These are phyloP conservation scores for Hipposideros armiger DNA, from an alignment of 2,113 vertebrate species.

Conservation along the genomic window DNA sequence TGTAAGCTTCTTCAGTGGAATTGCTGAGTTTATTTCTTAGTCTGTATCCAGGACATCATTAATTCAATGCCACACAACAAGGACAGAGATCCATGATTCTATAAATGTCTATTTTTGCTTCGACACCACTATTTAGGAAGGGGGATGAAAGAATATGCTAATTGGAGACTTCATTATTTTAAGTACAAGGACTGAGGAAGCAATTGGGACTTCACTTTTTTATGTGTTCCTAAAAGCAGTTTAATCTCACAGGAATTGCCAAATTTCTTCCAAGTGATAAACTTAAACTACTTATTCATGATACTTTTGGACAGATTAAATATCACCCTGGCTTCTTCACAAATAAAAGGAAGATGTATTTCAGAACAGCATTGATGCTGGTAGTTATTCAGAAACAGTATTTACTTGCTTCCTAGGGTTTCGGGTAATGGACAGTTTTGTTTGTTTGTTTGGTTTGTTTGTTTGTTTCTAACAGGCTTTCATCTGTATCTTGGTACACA, in stretches of 20 bases:
- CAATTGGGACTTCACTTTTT: slow-evolving; percentile 67
- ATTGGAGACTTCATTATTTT: slow-evolving; percentile 78
- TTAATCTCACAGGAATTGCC: slow-evolving; percentile 60
- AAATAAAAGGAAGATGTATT: slow-evolving; percentile 9
- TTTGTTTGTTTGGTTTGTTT: not conserved
- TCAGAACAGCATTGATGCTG: not conserved
- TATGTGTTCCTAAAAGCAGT: slow-evolving; percentile 59
- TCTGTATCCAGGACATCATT: slow-evolving; percentile 67
- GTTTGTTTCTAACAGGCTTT: not conserved
- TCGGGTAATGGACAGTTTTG: not conserved
- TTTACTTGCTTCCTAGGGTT: not conserved
- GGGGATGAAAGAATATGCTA: slow-evolving; percentile 75
- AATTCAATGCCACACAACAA: slow-evolving; percentile 73
- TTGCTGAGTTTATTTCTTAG: slow-evolving; percentile 58
- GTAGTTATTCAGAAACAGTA: not conserved
- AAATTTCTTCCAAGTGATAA: slow-evolving; percentile 57
- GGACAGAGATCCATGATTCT: slow-evolving; percentile 59
- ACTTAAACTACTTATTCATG: slow-evolving; percentile 35
- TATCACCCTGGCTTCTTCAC: not conserved
- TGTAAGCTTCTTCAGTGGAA: slow-evolving; percentile 59
- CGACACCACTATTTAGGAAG: slow-evolving; percentile 45
- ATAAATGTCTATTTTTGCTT: slow-evolving; percentile 53
- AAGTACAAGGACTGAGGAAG: slow-evolving; percentile 67
- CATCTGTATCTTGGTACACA: not conserved
- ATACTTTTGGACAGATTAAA: slow-evolving; percentile 64